Evolutionary conservation across 2,888 invertebrate genomes (phyloP).

Genomic region (Margaritifera margaritifera): DNA sequence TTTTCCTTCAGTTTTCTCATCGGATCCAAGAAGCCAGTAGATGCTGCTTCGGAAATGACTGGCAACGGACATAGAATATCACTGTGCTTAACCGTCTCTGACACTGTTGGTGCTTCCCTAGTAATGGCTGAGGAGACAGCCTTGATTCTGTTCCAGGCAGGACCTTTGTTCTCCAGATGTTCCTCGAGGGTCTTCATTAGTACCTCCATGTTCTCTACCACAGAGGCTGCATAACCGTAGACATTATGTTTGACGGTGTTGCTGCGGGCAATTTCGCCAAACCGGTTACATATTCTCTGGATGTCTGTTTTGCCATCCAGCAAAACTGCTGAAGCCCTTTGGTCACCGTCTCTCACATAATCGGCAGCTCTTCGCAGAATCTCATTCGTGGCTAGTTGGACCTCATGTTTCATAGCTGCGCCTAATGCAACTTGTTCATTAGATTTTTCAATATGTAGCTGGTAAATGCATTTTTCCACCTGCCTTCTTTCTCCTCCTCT

Average conservation of each 20-base stretch:
- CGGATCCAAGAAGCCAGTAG: no score
- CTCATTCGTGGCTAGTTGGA: slow-evolving; percentile 36
- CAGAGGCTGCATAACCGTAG: slow-evolving; percentile 25
- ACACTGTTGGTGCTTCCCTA: slow-evolving; percentile 48
- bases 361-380: slow-evolving; percentile 39
- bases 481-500: slow-evolving; percentile 36
- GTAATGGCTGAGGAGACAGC: slow-evolving; percentile 53
- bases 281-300: slow-evolving; percentile 32
- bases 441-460: slow-evolving; percentile 19
- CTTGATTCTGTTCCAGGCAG: slow-evolving; percentile 52
- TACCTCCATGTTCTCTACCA: slow-evolving; percentile 44
- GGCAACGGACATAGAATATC: slow-evolving; percentile 47
- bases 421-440: slow-evolving; percentile 12
- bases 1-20: no score
- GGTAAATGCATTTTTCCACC: slow-evolving; percentile 29
- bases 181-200: slow-evolving; percentile 39
- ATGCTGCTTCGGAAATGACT: slow-evolving; percentile 6
- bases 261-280: slow-evolving; percentile 29
- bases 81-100: slow-evolving; percentile 33
- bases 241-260: slow-evolving; percentile 4
- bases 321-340: slow-evolving; percentile 25
- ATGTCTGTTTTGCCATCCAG: slow-evolving; percentile 39
- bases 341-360: slow-evolving; percentile 27
- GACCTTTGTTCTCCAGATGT: slow-evolving; percentile 14
- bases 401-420: slow-evolving; percentile 37